phyloP scores from a whole-genome alignment of 2,888 invertebrate genomes.

The Glyphotaelius pellucidus region DNA sequence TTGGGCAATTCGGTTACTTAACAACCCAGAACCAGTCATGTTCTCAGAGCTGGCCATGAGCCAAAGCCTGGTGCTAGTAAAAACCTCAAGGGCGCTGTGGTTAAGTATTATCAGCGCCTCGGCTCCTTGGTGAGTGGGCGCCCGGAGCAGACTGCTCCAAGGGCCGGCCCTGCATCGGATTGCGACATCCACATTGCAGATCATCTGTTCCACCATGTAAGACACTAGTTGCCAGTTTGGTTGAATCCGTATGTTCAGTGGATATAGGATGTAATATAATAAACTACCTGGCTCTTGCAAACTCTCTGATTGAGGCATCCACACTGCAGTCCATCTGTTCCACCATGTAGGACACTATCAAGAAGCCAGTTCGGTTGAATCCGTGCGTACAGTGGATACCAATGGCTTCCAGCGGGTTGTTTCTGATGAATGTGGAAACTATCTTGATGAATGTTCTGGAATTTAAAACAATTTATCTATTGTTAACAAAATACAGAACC shows the following conservation, averaged over 20 bases:
- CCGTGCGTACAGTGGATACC: constrained; percentile 98
- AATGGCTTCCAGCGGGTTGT: constrained; percentile 87
- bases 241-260: no score
- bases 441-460: constrained; percentile 85
- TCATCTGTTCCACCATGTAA: no score
- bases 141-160: no score
- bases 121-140: no score
- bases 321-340: constrained; percentile 89
- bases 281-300: constrained; percentile 81
- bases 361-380: constrained; percentile 98
- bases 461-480: neutral
- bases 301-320: constrained; percentile 88
- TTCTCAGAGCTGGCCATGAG: no score
- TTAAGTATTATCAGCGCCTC: no score
- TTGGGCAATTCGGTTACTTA: neutral
- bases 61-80: no score
- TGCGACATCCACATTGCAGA: no score
- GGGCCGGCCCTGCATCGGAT: no score
- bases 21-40: neutral
- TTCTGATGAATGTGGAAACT: constrained; percentile 86
- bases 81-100: no score
- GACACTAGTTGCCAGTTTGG: no score
- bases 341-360: constrained; percentile 94
- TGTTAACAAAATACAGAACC: neutral
- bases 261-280: neutral